Percentiles rank a stretch among this genome's conserved stretches.
phyloP scores from a whole-genome alignment of 2,113 vertebrate species.

The Limnothrissa miodon region DNA sequence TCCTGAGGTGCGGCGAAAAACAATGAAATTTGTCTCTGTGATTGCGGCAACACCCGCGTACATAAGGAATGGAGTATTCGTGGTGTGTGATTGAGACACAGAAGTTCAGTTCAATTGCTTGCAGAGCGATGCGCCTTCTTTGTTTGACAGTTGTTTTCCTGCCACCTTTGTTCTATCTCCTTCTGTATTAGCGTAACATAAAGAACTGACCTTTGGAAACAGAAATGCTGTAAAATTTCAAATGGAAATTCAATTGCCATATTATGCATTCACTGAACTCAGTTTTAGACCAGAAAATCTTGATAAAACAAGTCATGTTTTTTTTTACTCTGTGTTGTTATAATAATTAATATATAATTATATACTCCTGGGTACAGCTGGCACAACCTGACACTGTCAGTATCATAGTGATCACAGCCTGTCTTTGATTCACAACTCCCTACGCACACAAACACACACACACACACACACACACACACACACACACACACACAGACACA shows the following conservation, averaged over 20 bases:
- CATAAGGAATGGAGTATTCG: background rate
- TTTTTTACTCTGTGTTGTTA: background rate
- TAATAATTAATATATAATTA: background rate
- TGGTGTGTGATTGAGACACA: background rate
- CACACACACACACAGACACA: no score
- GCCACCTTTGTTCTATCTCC: background rate
- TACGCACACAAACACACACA: no score
- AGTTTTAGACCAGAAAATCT: background rate
- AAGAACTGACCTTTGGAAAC: background rate
- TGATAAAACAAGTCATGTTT: background rate
- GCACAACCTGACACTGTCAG: background rate
- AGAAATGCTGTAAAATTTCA: background rate
- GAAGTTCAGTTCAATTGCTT: background rate
- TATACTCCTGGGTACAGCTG: background rate
- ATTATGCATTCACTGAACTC: background rate
- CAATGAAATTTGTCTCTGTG: background rate
- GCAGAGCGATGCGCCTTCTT: background rate
- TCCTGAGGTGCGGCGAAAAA: background rate
- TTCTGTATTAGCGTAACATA: background rate
- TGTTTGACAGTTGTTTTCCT: background rate
- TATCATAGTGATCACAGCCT: slow-evolving; percentile 2
- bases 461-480: no score
- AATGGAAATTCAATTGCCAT: background rate
- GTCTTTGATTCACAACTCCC: background rate
- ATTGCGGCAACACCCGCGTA: background rate